phyloP scores from a whole-genome alignment of 1,140 invertebrate species.

The Hycleus phaleratus region DNA sequence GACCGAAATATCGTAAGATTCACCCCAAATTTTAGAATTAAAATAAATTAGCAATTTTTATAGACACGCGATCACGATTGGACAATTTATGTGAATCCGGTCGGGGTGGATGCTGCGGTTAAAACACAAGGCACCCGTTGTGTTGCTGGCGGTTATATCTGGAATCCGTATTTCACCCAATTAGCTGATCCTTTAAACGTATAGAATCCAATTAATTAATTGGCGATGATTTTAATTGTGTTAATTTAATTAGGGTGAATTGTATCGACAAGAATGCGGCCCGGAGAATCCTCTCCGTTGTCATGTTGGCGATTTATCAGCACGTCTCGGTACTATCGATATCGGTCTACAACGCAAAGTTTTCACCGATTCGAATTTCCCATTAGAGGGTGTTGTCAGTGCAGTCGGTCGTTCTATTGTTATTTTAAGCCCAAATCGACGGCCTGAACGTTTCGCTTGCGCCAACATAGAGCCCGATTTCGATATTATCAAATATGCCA shows the following conservation, averaged over 20 bases:
- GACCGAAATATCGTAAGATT: constrained; percentile 68
- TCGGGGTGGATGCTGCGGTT: constrained; percentile 86
- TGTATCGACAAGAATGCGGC: constrained; percentile 81
- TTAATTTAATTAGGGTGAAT: constrained; percentile 53
- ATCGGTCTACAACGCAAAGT: constrained; percentile 71
- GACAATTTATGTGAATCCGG: constrained; percentile 88
- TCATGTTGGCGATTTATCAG: constrained; percentile 87
- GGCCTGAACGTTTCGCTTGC: constrained; percentile 70
- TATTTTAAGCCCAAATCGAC: constrained; percentile 68
- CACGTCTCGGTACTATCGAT: constrained; percentile 74
- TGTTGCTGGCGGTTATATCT: constrained; percentile 81
- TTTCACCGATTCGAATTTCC: constrained; percentile 81
- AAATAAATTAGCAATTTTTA: constrained; percentile 24
- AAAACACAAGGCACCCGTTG: constrained; percentile 71
- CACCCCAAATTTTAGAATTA: neutral
- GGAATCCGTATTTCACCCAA: constrained; percentile 91
- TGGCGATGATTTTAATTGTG: neutral
- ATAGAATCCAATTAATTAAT: constrained; percentile 26
- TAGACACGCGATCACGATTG: constrained; percentile 81
- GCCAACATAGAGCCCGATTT: constrained; percentile 87
- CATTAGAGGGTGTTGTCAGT: constrained; percentile 65
- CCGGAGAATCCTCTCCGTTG: constrained; percentile 81
- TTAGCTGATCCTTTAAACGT: constrained; percentile 83
- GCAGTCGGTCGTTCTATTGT: constrained; percentile 82
- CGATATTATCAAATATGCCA: constrained; percentile 85